Evolutionary conservation across 2,888 invertebrate genomes (phyloP), one percentile per base, ranked within the genome.

Genomic region (Sisyra terminalis): DNA sequence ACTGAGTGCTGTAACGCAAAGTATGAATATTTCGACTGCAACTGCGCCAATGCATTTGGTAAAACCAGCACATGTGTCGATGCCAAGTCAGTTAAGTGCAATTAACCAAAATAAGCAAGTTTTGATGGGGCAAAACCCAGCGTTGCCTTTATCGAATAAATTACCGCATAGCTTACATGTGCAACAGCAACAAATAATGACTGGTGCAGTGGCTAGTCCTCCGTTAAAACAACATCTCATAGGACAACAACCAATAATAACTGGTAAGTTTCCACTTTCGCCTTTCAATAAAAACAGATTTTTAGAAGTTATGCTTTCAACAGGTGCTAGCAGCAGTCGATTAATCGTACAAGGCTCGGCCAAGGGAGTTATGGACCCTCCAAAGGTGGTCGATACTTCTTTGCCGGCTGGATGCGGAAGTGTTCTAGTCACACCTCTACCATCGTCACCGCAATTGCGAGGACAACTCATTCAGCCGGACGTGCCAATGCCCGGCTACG

Each of bases 401-500:
- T 57, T 34, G 38, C 30, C 43, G 24, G 51, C 65, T 11, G 66
- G 67, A n/a, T 68, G 71, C 46, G 67, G 70, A 42, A 62, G 69
- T 58, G 68, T 69, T n/a, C 66, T 67, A 16, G 53, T 43, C 30
- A 42, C 44, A 17, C 51, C 61, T 44, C 50, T 53, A 5, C 52
- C 51, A 39, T 51, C 50, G 4, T 54, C 59, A 8, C 57, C 65
- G 34, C 65, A 67, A 43, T 67, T 67, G 50, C 66, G 73, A 29
- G 61, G 58, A 9, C 67, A 69, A 43, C 59, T 69, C 16, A 49
- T 69, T 45, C 70, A 69, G 40, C 59, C 69, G 2, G 69, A 70
- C 15, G 63, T 76, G 50, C 69, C 75, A 14, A 67, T 75, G 35
- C 66, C 75, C 11, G 65, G 73, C 11, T 78, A 71, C 51, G 78